Evolutionary conservation across 2,888 invertebrate species (phyloP).

Genomic region (Melinaea menophilus): DNA sequence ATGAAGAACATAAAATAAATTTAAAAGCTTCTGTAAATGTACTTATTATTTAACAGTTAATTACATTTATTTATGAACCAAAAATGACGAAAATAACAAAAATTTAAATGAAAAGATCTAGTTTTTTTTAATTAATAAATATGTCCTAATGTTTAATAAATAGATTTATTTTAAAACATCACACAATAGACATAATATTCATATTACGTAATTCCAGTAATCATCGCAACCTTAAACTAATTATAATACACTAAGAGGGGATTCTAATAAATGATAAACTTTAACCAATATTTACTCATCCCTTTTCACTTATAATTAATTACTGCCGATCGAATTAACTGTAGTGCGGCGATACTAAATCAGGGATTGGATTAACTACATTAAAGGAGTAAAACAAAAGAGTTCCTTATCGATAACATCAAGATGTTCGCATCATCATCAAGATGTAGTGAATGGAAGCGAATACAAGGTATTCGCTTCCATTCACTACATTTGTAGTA

Average conservation of each 20-base stretch:
- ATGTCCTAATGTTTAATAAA: no score
- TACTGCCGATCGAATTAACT: conserved; percentile 33
- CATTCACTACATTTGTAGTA: conserved; percentile 52
- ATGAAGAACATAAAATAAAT: no score
- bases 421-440: no score
- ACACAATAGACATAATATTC: background rate
- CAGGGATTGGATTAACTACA: conserved; percentile 44
- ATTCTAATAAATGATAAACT: background rate
- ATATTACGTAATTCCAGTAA: background rate
- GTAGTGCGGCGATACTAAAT: conserved; percentile 33
- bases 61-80: no score
- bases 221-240: background rate
- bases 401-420: conserved; percentile 39
- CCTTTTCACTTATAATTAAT: conserved; percentile 31
- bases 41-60: no score
- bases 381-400: conserved; percentile 34
- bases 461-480: conserved; percentile 53
- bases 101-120: no score
- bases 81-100: no score
- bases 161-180: no score
- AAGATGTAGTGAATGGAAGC: no score
- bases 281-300: conserved; percentile 21
- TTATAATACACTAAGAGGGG: background rate
- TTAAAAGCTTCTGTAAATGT: no score
- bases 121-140: no score